Conservation (phyloP, 2,797 vertebrate species). For the Trichosurus vulpecula region DNA sequence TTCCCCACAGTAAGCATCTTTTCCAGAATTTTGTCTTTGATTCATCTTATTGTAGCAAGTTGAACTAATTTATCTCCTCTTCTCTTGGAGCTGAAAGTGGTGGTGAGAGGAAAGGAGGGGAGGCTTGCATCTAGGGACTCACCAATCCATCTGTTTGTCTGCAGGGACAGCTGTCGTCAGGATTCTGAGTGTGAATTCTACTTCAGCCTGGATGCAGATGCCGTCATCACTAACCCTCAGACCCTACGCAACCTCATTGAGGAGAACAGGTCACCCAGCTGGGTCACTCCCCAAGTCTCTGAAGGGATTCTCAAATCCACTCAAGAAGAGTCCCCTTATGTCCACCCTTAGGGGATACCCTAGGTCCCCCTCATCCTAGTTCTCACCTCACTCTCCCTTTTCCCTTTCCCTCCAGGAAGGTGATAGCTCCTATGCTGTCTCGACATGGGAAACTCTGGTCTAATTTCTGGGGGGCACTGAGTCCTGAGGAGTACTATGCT, state of each 20-base stretch:
- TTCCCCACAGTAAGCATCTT: background rate
- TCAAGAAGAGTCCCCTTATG: background rate
- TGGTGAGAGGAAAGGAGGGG: background rate
- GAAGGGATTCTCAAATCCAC: background rate
- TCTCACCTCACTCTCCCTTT: background rate
- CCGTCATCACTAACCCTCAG: conserved; percentile 88
- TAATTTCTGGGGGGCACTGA: conserved; percentile 94
- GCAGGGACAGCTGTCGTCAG: conserved; percentile 88
- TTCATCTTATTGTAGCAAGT: too few relatives aligned
- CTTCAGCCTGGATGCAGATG: conserved; percentile 91
- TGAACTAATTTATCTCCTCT: background rate
- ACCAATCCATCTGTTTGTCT: background rate
- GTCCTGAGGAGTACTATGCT: conserved; percentile 91
- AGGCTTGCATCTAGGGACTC: background rate
- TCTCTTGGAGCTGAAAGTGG: background rate
- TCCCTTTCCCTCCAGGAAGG: conserved; percentile 81
- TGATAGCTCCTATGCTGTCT: conserved; percentile 92
- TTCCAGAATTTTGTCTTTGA: background rate
- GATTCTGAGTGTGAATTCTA: conserved; percentile 89
- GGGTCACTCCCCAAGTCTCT: background rate
- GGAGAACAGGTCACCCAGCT: conserved; percentile 87
- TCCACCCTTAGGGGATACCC: background rate
- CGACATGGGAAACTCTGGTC: conserved; percentile 94
- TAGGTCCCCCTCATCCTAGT: background rate
- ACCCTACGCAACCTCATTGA: conserved; percentile 89